These are phyloP conservation scores for Abrostola tripartita DNA, from an alignment of 2,888 invertebrate genomes.

Conservation along the genomic window DNA sequence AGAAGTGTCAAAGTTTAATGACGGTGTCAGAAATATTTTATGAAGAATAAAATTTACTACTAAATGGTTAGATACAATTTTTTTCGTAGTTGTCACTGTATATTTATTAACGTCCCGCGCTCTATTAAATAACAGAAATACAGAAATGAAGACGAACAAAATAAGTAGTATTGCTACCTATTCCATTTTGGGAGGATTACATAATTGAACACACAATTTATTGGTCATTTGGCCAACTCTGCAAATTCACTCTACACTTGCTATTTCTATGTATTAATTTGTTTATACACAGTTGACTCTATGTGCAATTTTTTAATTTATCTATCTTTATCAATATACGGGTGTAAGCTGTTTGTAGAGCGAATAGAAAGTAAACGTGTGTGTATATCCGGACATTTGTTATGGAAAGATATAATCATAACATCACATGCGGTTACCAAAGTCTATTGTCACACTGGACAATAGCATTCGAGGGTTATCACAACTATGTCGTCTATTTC, in stretches of 20 bases:
- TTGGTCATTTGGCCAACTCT: no score
- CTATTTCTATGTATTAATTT: no score
- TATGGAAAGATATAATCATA: slow-evolving; percentile 19
- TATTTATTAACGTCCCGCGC: slow-evolving; percentile 2
- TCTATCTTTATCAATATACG: no score
- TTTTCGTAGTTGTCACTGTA: background rate
- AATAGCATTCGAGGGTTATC: slow-evolving; percentile 15
- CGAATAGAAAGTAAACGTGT: background rate
- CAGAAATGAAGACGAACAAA: background rate
- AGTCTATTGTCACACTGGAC: slow-evolving; percentile 25
- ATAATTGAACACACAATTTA: no score
- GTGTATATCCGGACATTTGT: slow-evolving; percentile 18
- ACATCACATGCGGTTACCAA: slow-evolving; percentile 11
- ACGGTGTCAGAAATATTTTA: background rate
- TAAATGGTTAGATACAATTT: background rate
- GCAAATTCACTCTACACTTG: no score
- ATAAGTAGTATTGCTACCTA: no score
- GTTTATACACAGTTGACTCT: no score
- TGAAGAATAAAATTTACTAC: background rate
- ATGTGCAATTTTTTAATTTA: no score
- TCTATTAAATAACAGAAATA: background rate
- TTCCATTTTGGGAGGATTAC: no score
- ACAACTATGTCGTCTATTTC: slow-evolving; percentile 13
- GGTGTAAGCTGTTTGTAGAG: background rate
- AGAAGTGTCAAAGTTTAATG: background rate